These are phyloP conservation scores for Lithobates pipiens DNA, from an alignment of 2,797 vertebrate genomes.

Conservation along the genomic window DNA sequence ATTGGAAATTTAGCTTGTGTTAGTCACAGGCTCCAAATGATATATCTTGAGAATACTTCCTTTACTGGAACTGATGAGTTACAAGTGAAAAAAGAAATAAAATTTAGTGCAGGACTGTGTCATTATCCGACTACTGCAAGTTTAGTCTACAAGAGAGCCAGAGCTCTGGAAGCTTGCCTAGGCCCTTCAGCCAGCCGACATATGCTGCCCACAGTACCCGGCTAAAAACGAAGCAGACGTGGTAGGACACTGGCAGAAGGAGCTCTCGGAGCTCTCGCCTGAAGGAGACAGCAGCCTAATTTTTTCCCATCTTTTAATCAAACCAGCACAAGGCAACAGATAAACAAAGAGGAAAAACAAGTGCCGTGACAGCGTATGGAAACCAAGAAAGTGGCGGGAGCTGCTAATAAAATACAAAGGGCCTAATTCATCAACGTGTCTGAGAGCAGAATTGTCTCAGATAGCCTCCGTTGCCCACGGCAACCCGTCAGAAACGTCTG, in stretches of 20 bases:
- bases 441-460: not conserved
- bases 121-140: not conserved
- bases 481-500: not conserved
- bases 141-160: constrained; percentile 20
- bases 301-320: constrained; percentile 12
- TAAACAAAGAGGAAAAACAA: not conserved
- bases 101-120: not conserved
- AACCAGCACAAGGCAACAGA: not conserved
- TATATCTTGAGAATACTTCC: not conserved
- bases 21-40: not conserved
- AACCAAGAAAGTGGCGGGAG: not conserved
- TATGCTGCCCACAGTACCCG: constrained; percentile 27
- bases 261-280: constrained; percentile 7
- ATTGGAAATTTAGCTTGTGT: constrained; percentile 9
- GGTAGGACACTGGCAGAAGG: constrained; percentile 1
- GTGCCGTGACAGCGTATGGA: not conserved
- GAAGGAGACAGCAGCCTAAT: constrained; percentile 6
- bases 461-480: not conserved
- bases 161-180: constrained; percentile 8
- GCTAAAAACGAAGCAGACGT: not conserved
- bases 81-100: not conserved
- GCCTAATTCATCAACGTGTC: not conserved
- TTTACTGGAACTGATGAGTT: constrained; percentile 23
- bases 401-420: not conserved
- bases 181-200: constrained; percentile 29